phyloP scores from a whole-genome alignment of 2,113 vertebrate genomes.

The Gasterosteus nipponicus region DNA sequence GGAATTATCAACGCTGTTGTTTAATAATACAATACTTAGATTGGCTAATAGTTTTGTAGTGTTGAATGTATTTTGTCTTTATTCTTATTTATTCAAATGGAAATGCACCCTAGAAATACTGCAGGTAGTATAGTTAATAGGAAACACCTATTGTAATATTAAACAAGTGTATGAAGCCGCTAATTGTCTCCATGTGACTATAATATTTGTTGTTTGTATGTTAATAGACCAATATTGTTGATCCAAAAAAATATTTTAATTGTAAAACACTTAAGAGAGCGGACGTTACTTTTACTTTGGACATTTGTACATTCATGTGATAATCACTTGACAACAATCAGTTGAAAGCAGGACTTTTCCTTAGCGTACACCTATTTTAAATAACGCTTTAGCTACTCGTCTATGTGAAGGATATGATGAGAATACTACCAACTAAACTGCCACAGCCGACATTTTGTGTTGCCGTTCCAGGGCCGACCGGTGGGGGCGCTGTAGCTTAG shows the following conservation, averaged over 20 bases:
- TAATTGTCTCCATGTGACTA: neutral
- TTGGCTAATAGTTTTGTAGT: neutral
- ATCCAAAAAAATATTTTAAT: neutral
- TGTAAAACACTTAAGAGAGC: neutral
- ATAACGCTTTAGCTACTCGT: neutral
- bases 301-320: neutral
- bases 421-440: neutral
- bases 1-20: neutral
- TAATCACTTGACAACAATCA: neutral
- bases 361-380: neutral
- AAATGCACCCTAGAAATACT: neutral
- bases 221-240: neutral
- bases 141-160: neutral
- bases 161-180: neutral
- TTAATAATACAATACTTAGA: neutral
- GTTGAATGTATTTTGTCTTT: neutral
- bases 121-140: neutral
- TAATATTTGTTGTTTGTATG: neutral
- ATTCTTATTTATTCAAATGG: neutral
- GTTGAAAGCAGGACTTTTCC: neutral
- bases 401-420: neutral
- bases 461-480: neutral
- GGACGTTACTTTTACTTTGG: neutral
- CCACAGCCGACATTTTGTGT: neutral
- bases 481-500: constrained; percentile 11